Percentiles rank a stretch among this genome's conserved stretches.
Conservation (phyloP, 2,113 vertebrate genomes). For the Tenebrosternarchus preto region DNA sequence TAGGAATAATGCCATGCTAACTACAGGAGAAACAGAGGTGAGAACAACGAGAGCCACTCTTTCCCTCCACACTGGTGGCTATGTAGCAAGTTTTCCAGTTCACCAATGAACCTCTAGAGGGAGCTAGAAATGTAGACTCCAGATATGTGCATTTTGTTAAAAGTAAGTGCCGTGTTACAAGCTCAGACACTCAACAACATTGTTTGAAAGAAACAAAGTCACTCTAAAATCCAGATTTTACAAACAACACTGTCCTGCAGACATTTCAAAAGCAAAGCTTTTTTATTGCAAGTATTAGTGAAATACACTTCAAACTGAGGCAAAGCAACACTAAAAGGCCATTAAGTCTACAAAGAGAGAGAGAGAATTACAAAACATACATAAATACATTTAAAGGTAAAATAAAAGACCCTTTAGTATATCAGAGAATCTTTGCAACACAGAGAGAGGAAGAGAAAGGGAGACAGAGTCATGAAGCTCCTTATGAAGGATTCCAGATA, state of each 20-base stretch:
- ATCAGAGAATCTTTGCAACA: constrained; percentile 76
- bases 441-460: constrained; percentile 54
- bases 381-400: constrained; percentile 68
- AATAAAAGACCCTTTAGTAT: constrained; percentile 69
- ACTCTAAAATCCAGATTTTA: neutral
- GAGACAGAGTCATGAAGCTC: constrained; percentile 65
- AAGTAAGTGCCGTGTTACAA: no score
- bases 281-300: constrained; percentile 88
- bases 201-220: no score
- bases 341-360: constrained; percentile 72
- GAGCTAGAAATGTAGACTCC: neutral
- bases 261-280: constrained; percentile 75
- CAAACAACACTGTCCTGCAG: neutral
- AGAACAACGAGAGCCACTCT: no score
- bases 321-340: constrained; percentile 81
- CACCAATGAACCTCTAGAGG: neutral
- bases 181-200: no score
- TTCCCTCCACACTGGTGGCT: no score
- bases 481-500: constrained; percentile 36
- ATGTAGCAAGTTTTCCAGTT: neutral
- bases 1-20: no score
- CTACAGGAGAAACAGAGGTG: no score
- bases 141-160: no score
- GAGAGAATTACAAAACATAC: constrained; percentile 59
- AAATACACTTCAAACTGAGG: constrained; percentile 84